Base-by-base conservation (phyloP, 2,888 invertebrate genomes). In the Macaria liturata region DNA sequence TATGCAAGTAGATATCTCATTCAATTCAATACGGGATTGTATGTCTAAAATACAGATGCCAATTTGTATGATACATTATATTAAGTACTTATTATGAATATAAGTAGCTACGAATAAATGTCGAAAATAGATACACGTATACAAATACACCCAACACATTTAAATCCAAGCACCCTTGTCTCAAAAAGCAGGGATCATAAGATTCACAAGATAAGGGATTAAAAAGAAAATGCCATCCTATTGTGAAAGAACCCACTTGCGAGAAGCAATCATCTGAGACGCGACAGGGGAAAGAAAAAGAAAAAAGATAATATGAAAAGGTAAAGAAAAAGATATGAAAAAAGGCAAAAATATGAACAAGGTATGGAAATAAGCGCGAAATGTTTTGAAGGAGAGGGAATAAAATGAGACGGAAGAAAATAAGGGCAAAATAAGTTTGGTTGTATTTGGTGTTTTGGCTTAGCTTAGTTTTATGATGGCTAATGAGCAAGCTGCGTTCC, bases 161-260 rank as follows among this genome's bases (percentile, higher is more conserved):
- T 82, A 78, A 83, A 85, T 81, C 80, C 77, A 47, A 72, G 66
- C 73, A 71, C 69, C 66, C 70, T 49, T 50, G 54, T 46, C 42
- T 54, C 45, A 46, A 40, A 49, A 60, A 59, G 60, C 40, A 49
- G 60, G 56, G 64, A 63, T 72, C 71, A 72, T 54, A 54, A 59
- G 54, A 48, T 59, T 52, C 59, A 48, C 72, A 69, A 77, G 82
- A 82, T 83, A 83, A 78, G 81, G 76, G 82, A 83, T 83, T 83
- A 85, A 85, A 84, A 85, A 84, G 84, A 83, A 82, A 84, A 84
- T 76, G 75, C 72, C 76, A 79, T 78, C 76, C 75, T 70, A 81
- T 83, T 80, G 78, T 81, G 71, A 68, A 70, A 69, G 69, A 68
- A 66, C 70, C 74, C 77, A 76, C 79, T 75, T 69, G 70, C 66